A percentile compares a stretch with the other conserved stretches of the same genome.
phyloP scores from a whole-genome alignment of 2,888 invertebrate genomes.

The Scaptomyza flava region DNA sequence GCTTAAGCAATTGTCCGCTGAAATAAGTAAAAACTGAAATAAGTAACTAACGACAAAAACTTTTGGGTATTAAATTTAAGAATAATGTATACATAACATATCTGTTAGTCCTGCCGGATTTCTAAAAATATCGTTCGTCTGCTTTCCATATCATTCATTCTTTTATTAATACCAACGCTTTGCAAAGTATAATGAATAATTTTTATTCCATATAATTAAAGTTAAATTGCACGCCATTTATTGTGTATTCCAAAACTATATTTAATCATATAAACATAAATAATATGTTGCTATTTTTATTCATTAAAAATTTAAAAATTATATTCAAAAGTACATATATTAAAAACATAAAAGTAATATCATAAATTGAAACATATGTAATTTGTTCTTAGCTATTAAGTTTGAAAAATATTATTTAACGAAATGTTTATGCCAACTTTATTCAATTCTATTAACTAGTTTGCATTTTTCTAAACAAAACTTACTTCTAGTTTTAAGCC shows the following conservation, averaged over 20 bases:
- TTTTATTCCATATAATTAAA: slow-evolving; percentile 40
- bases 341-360: slow-evolving; percentile 1
- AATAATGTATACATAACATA: no score
- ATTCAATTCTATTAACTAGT: slow-evolving; percentile 36
- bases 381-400: slow-evolving; percentile 42
- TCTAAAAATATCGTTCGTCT: slow-evolving; percentile 14
- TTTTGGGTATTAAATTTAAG: no score
- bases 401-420: slow-evolving; percentile 27
- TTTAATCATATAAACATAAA: slow-evolving; percentile 26
- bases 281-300: slow-evolving; percentile 49
- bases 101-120: background rate
- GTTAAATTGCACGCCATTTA: slow-evolving; percentile 42
- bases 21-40: no score
- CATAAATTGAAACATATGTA: slow-evolving; percentile 23
- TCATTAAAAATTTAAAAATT: slow-evolving; percentile 49
- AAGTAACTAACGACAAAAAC: no score
- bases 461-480: slow-evolving; percentile 52
- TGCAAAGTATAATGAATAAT: slow-evolving; percentile 12
- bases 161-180: slow-evolving; percentile 12
- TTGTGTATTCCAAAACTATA: slow-evolving; percentile 14
- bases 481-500: slow-evolving; percentile 48
- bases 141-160: slow-evolving; percentile 15
- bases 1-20: slow-evolving; percentile 11
- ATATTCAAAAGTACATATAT: slow-evolving; percentile 21
- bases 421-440: slow-evolving; percentile 32